Percentiles rank a stretch among this genome's conserved stretches.
Evolutionary conservation across 2,113 vertebrate genomes (phyloP).

Genomic region (Balaeniceps rex): DNA sequence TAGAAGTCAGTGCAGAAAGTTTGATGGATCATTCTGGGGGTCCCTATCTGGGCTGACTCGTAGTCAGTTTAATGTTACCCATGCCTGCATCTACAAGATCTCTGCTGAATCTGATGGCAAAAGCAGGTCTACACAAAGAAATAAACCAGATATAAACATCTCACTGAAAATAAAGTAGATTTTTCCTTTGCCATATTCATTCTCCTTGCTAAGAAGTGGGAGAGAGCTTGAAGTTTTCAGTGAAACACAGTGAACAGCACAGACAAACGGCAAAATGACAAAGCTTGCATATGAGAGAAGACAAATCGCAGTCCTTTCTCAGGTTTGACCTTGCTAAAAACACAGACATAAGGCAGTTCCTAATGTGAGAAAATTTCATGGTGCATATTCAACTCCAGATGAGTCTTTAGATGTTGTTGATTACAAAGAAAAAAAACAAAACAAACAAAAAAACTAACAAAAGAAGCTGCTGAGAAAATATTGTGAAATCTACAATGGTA

Average conservation of each 20-base stretch:
- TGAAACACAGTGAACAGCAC: neutral
- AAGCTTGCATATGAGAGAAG: neutral
- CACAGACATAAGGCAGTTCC: neutral
- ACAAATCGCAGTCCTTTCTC: neutral
- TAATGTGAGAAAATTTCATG: neutral
- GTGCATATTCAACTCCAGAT: neutral
- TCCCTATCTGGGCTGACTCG: neutral
- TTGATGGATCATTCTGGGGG: neutral
- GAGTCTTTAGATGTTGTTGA: neutral
- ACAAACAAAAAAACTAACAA: neutral
- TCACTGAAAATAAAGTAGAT: neutral
- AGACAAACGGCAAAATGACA: neutral
- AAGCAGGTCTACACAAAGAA: neutral
- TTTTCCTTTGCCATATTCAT: neutral
- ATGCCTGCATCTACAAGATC: neutral
- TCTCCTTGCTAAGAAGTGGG: neutral
- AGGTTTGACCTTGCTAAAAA: constrained; percentile 10
- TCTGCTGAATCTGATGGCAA: neutral
- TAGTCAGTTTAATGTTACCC: neutral
- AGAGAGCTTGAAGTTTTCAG: neutral
- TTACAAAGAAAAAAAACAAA: neutral
- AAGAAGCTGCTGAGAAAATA: neutral
- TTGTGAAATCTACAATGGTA: neutral
- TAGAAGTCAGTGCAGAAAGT: neutral
- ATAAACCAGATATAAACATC: neutral